phyloP scores from a whole-genome alignment of 2,888 invertebrate genomes.

The Tetragonisca angustula region DNA sequence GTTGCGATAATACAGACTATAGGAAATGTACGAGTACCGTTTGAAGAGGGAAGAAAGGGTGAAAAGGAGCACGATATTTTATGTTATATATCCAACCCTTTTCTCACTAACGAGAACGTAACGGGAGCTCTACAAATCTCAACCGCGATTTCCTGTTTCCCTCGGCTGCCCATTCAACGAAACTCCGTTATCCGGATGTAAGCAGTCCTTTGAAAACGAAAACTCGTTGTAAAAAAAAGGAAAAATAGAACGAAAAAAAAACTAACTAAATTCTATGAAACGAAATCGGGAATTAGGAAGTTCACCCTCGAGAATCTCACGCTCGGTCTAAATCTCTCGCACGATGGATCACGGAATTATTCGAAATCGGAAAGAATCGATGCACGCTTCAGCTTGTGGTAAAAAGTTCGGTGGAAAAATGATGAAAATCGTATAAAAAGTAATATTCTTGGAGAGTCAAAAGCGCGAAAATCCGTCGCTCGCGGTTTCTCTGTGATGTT shows the following conservation, averaged over 20 bases:
- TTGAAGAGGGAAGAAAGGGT: neutral
- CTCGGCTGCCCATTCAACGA: conserved; percentile 60
- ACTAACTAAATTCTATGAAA: conserved; percentile 18
- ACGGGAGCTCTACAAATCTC: conserved; percentile 41
- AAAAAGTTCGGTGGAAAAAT: conserved; percentile 28
- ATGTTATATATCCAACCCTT: conserved; percentile 25
- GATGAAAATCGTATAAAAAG: conserved; percentile 43
- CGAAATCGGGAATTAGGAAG: conserved; percentile 59
- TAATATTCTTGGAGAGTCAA: conserved; percentile 70
- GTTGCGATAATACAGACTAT: neutral
- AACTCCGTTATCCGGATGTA: conserved; percentile 46
- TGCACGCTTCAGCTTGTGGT: neutral
- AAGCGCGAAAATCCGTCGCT: conserved; percentile 81
- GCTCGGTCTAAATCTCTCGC: conserved; percentile 36
- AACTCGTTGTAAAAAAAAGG: neutral
- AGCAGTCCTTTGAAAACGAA: conserved; percentile 15
- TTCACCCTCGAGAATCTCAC: conserved; percentile 50
- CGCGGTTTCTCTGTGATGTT: conserved; percentile 74
- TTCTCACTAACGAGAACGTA: conserved; percentile 34
- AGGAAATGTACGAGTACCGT: neutral
- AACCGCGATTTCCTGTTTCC: conserved; percentile 57
- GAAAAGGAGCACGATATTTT: conserved; percentile 28
- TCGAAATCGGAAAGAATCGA: conserved; percentile 18
- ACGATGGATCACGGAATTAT: conserved; percentile 40
- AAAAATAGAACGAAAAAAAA: neutral